Evolutionary conservation across 1,140 invertebrate genomes (phyloP).

Genomic region (Chymomyza costata): DNA sequence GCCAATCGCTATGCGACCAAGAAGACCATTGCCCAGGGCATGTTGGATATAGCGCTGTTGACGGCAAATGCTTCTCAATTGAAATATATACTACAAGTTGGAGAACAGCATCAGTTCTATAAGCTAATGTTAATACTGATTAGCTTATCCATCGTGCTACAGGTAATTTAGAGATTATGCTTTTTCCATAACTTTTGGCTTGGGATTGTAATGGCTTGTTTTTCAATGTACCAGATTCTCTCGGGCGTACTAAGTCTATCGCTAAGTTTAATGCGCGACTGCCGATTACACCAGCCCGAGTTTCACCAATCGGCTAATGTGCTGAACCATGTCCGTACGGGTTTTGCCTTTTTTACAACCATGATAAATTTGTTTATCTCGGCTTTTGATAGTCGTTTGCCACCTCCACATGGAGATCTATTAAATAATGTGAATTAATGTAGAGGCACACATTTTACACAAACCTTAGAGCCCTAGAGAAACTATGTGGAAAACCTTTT

Average conservation of each 20-base stretch:
- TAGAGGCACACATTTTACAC: slow-evolving; percentile 10
- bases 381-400: slow-evolving; percentile 80
- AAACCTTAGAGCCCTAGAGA: too few species aligned
- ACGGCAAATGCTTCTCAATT: slow-evolving; percentile 92
- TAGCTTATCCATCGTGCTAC: slow-evolving; percentile 88
- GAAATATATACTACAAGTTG: slow-evolving; percentile 90
- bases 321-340: slow-evolving; percentile 85
- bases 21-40: slow-evolving; percentile 90
- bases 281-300: slow-evolving; percentile 81
- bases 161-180: slow-evolving; percentile 80
- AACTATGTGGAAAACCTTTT: too few species aligned
- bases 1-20: slow-evolving; percentile 90
- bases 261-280: slow-evolving; percentile 84
- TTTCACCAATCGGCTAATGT: slow-evolving; percentile 81
- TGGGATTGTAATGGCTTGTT: slow-evolving; percentile 27
- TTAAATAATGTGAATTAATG: slow-evolving; percentile 44
- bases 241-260: slow-evolving; percentile 83
- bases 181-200: neutral
- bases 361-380: slow-evolving; percentile 87
- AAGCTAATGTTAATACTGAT: slow-evolving; percentile 87
- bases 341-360: slow-evolving; percentile 83
- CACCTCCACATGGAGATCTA: slow-evolving; percentile 48
- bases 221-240: slow-evolving; percentile 73
- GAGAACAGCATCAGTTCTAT: slow-evolving; percentile 89
- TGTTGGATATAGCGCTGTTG: slow-evolving; percentile 86